These are phyloP conservation scores for Dreissena rostriformis DNA, from an alignment of 1,140 invertebrate genomes.

Conservation along the genomic window DNA sequence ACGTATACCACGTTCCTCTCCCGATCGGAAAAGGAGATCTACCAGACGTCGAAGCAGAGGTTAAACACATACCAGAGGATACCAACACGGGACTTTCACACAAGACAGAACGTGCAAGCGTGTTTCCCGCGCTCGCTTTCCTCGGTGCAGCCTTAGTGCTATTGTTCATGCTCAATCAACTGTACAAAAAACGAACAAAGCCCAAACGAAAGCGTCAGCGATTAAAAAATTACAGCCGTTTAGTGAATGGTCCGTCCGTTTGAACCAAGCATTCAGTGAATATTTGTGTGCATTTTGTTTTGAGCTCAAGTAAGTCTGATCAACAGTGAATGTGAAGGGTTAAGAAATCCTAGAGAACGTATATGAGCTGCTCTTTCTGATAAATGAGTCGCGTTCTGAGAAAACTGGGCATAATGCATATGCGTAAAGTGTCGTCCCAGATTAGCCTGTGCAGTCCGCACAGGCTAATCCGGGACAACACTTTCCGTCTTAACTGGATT, in stretches of 20 bases:
- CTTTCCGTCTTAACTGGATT: too few relatives aligned
- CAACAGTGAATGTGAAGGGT: too few relatives aligned
- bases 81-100: slow-evolving; percentile 9
- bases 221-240: slow-evolving; percentile 61
- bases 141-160: slow-evolving; percentile 73
- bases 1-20: slow-evolving; percentile 62
- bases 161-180: slow-evolving; percentile 76
- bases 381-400: too few relatives aligned
- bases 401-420: too few relatives aligned
- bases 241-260: slow-evolving; percentile 70
- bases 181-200: slow-evolving; percentile 67
- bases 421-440: too few relatives aligned
- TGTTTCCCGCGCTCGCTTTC: slow-evolving; percentile 75
- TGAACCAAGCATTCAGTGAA: slow-evolving; percentile 45
- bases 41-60: slow-evolving; percentile 37
- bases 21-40: slow-evolving; percentile 39
- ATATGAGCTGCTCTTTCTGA: too few relatives aligned
- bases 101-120: slow-evolving; percentile 54
- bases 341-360: too few relatives aligned
- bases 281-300: too few relatives aligned
- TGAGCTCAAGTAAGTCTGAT: too few relatives aligned
- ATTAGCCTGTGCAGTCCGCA: too few relatives aligned
- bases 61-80: slow-evolving; percentile 51
- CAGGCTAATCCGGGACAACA: too few relatives aligned
- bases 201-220: slow-evolving; percentile 68